These are phyloP conservation scores for Dicrostonyx torquatus DNA, from an alignment of 2,797 vertebrate species.

Conservation along the genomic window DNA sequence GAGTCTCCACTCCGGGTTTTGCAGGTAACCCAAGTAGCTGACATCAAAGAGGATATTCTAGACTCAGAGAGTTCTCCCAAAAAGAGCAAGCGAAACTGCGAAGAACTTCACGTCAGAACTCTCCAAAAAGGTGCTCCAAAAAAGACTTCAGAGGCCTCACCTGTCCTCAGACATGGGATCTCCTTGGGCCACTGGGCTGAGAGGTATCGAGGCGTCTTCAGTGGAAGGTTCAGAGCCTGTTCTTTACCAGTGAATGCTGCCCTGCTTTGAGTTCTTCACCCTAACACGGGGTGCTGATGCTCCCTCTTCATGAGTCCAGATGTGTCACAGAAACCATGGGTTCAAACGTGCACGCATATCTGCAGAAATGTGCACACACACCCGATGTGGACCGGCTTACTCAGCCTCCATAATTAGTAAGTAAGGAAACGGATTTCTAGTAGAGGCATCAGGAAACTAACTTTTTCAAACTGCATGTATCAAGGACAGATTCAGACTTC, in stretches of 20 bases:
- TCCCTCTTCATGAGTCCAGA: neutral
- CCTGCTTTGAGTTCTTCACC: neutral
- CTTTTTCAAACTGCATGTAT: neutral
- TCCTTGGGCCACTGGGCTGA: rapidly evolving
- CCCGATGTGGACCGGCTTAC: too few relatives aligned
- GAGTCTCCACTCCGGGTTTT: rapidly evolving
- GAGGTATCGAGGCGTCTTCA: too few relatives aligned
- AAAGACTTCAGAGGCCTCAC: neutral
- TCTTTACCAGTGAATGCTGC: neutral
- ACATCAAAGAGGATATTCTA: rapidly evolving
- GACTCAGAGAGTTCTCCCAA: neutral
- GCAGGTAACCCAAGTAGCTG: neutral
- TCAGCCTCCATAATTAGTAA: too few relatives aligned
- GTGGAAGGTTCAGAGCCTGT: too few relatives aligned
- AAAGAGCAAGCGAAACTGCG: neutral
- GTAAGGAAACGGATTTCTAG: neutral
- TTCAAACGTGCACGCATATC: rapidly evolving
- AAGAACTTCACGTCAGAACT: neutral
- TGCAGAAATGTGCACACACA: rapidly evolving
- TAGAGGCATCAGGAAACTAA: neutral
- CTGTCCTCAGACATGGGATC: neutral
- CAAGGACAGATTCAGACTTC: neutral
- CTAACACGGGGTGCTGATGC: rapidly evolving
- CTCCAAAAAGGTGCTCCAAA: neutral
- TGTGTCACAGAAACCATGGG: neutral